These are phyloP conservation scores for Dipodomys stephensi DNA, from an alignment of 2,113 vertebrate species.

Conservation along the genomic window DNA sequence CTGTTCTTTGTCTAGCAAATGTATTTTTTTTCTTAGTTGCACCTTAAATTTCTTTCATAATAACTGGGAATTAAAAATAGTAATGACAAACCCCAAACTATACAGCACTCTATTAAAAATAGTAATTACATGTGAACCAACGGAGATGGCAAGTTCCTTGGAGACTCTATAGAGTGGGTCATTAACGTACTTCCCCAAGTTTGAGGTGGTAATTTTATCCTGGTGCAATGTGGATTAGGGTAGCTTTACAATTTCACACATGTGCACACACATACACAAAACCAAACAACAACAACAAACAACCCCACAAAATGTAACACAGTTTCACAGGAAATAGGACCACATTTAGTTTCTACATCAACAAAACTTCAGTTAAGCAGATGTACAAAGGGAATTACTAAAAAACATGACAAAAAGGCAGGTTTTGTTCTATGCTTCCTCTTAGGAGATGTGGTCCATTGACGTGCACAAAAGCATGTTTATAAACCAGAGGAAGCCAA, in stretches of 20 bases:
- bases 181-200: conserved; percentile 47
- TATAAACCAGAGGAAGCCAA: background rate
- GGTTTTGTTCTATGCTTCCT: background rate
- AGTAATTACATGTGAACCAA: conserved; percentile 31
- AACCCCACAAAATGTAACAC: background rate
- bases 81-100: background rate
- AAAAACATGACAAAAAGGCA: background rate
- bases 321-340: background rate
- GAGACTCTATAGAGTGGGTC: background rate
- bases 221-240: background rate
- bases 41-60: conserved; percentile 54
- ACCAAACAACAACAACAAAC: too few species aligned
- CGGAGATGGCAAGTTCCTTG: background rate
- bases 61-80: background rate
- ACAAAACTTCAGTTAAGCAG: background rate
- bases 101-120: conserved; percentile 35
- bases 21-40: conserved; percentile 36
- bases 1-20: conserved; percentile 29
- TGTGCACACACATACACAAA: too few species aligned
- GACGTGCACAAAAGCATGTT: conserved; percentile 23
- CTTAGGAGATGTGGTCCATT: background rate
- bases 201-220: conserved; percentile 61
- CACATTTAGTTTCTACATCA: background rate
- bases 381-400: conserved; percentile 42
- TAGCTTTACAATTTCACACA: conserved; percentile 73